Base-by-base conservation (phyloP, 2,888 invertebrate genomes). In the Caenorhabditis wallacei region DNA sequence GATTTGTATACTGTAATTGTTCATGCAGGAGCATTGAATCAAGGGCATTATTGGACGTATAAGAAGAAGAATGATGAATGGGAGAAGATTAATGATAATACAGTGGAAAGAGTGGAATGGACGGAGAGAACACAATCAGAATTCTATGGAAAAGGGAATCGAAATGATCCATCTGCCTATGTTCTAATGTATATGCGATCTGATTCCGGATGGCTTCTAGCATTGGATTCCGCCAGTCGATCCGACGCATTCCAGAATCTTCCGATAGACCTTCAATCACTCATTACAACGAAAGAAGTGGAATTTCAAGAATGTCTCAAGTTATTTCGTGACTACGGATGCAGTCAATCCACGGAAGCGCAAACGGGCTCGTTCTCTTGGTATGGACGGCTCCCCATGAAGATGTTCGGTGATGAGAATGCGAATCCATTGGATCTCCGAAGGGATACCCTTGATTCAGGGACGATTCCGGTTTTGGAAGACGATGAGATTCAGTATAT, bases 31-130 rank as follows among this genome's bases (percentile, higher is more conserved):
- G 84, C 82, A n/a, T 78, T 82, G 1, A 71, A 64, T 30, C 30
- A 71, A 4, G 86, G 86, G 1, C 86, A 86, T 64, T 86, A 86
- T 40, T 86, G 80, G 80, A 78, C 76, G 0, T 86, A 80, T 64
- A 56, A 53, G 24, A 16, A 11, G 11, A 16, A 40, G 2, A 11
- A 11, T 5, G 66, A 48, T 0, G 43, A 43, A 53, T 81, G 81
- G 81, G 81, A 81, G 24, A 66, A 54, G 35, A 20, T 81, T n/a
- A 81, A 81, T 24, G 81, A 81, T 26, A 5, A 57, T 0, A 56
- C 48, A 1, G 57, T 53, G 40, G 40, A 40, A 11, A 40, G 3
- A 0, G 82, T 82, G 16, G 24, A 53, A 0, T 82, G 64, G 51
- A 1, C 16, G 0, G 71, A 82, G 43, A 18, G 22, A 8, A 30